Base-by-base conservation (phyloP, 2,888 invertebrate species). In the Lymantria monacha region DNA sequence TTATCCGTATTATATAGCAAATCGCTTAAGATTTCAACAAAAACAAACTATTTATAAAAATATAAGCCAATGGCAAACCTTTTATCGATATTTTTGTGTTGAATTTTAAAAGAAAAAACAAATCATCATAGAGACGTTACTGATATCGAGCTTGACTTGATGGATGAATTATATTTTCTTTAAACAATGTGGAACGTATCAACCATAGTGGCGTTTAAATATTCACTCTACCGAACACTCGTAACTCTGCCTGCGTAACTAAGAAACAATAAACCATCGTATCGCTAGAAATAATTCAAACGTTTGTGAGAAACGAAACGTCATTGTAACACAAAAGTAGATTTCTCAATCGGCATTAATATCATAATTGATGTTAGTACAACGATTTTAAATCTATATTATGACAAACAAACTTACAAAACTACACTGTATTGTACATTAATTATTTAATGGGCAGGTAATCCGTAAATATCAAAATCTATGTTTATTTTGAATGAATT, bases 21-120 rank as follows among this genome's bases (percentile, higher is more conserved):
- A 67, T 50, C 66, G 69, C 69, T 67, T 63, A 55, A 63, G 15
- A 54, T 61, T 63, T 59, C 55, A 66, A 56, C 59, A 65, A 56
- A 61, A 65, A 38, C 38, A n/a, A 48, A 10, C 49, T 48, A 68
- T 68, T 65, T 62, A 63, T 58, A 48, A 45, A 22, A 57, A 51
- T 49, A 48, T 40, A 53, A 53, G 53, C 46, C 58, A 55, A 55
- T 63, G 47, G 61, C 55, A 57, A 68, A 69, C 66, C 63, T 69
- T 63, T 69, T 63, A 67, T 66, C 69, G 50, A 46, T 55, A 55
- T 57, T 38, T 60, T 38, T n/a, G 33, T 41, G 41, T 41, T 14
- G 8, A 41, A 14, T 41, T 41, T 61, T 63, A 55, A 50, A 44
- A 59, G 55, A 61, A 59, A 57, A 61, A 59, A 67, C 66, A 63